These are phyloP conservation scores for Erebia epiphron DNA, from an alignment of 2,888 invertebrate genomes.

Conservation along the genomic window DNA sequence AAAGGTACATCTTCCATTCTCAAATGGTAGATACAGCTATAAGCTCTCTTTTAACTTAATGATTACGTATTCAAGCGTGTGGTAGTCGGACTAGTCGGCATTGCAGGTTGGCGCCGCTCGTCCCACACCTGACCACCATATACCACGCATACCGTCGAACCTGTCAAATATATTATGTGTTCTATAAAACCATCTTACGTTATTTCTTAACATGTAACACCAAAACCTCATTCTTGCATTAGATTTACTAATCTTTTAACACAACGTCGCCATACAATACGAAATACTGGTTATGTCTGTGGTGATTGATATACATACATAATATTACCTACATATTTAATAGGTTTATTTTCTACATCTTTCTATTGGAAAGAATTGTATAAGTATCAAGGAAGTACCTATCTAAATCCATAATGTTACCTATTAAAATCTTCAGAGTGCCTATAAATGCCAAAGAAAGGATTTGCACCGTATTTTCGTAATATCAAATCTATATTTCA, in stretches of 20 bases:
- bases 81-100: conserved; percentile 37
- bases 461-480: conserved; percentile 21
- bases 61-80: conserved; percentile 46
- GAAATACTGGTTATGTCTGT: no score
- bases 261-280: neutral
- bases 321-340: no score
- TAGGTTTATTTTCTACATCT: no score
- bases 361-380: neutral
- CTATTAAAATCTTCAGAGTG: neutral
- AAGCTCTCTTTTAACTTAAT: conserved; percentile 40
- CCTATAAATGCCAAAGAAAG: conserved; percentile 30
- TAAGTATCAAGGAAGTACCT: neutral
- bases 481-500: conserved; percentile 47
- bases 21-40: neutral
- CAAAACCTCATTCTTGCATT: conserved; percentile 16
- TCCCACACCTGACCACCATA: conserved; percentile 30
- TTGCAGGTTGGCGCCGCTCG: conserved; percentile 36
- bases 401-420: neutral
- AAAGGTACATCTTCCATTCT: neutral
- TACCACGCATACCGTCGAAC: conserved; percentile 18
- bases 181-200: conserved; percentile 25
- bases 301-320: no score
- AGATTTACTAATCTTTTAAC: neutral
- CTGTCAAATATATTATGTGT: conserved; percentile 22
- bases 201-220: conserved; percentile 28